Percentiles rank a stretch among this genome's conserved stretches.
These are phyloP conservation scores for Aphelinus atriplicis DNA, from an alignment of 1,140 invertebrate species.

Conservation along the genomic window DNA sequence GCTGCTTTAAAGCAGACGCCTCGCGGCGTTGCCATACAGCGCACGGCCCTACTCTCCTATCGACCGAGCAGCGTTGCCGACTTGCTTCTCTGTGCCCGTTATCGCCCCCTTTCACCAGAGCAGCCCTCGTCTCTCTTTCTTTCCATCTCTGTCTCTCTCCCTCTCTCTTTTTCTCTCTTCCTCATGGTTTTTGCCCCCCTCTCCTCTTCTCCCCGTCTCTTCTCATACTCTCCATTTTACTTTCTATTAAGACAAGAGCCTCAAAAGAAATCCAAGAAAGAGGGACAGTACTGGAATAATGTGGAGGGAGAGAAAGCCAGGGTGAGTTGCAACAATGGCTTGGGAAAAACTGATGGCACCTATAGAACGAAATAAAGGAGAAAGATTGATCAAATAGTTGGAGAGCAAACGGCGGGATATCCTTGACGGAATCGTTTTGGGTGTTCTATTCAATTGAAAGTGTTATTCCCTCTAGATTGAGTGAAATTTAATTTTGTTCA, in stretches of 20 bases:
- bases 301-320: slow-evolving; percentile 12
- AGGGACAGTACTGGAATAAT: not conserved
- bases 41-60: slow-evolving; percentile 58
- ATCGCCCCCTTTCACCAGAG: slow-evolving; percentile 56
- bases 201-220: slow-evolving; percentile 20
- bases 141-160: slow-evolving; percentile 21
- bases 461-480: no score
- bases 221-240: slow-evolving; percentile 27
- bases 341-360: not conserved
- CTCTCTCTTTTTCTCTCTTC: slow-evolving; percentile 28
- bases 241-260: slow-evolving; percentile 37
- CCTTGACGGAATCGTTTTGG: no score
- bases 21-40: slow-evolving; percentile 58
- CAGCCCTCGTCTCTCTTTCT: slow-evolving; percentile 46
- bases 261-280: slow-evolving; percentile 33
- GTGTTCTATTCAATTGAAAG: no score
- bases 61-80: slow-evolving; percentile 63
- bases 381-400: slow-evolving; percentile 24
- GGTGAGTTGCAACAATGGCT: slow-evolving; percentile 20
- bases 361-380: slow-evolving; percentile 2
- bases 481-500: no score
- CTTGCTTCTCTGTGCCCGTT: slow-evolving; percentile 59
- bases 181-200: slow-evolving; percentile 8
- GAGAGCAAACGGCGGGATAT: not conserved
- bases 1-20: slow-evolving; percentile 64